These are phyloP conservation scores for Epizoanthus illoricatus DNA, from an alignment of 92 coral and sea anemone species.

Conservation along the genomic window DNA sequence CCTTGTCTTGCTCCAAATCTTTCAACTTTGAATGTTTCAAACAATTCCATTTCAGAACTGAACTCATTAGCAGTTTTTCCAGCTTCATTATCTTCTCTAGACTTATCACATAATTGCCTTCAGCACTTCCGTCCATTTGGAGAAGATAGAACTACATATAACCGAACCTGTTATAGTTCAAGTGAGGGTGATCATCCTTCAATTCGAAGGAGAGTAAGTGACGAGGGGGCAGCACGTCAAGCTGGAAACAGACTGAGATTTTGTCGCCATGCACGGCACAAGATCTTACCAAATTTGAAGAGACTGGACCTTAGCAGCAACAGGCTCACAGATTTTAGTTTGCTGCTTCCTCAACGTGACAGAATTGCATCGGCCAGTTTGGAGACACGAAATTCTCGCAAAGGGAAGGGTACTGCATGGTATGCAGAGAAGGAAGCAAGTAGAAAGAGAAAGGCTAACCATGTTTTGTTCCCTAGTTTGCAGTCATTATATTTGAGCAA, in stretches of 20 bases:
- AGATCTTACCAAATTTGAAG: slow-evolving; percentile 70
- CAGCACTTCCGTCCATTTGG: slow-evolving; percentile 59
- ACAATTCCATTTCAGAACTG: slow-evolving; percentile 70
- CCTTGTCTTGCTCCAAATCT: slow-evolving; percentile 92
- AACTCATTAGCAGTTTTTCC: slow-evolving; percentile 85
- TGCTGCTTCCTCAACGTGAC: slow-evolving; percentile 53
- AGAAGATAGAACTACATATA: slow-evolving; percentile 35
- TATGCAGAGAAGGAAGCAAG: slow-evolving; percentile 36
- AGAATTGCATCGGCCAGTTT: slow-evolving; percentile 22
- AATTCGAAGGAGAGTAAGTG: slow-evolving; percentile 54
- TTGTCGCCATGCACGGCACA: slow-evolving; percentile 89
- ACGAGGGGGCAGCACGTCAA: slow-evolving; percentile 52
- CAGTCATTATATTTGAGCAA: slow-evolving; percentile 82
- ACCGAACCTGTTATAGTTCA: slow-evolving; percentile 69
- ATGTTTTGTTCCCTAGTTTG: slow-evolving; percentile 78
- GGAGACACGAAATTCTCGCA: slow-evolving; percentile 22
- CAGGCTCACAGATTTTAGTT: slow-evolving; percentile 64
- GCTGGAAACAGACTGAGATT: slow-evolving; percentile 54
- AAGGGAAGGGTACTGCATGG: slow-evolving; percentile 44
- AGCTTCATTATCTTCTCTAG: slow-evolving; percentile 81
- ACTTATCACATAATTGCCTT: slow-evolving; percentile 78
- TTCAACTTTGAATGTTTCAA: slow-evolving; percentile 77
- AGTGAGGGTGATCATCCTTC: slow-evolving; percentile 68
- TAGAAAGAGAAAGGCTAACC: slow-evolving; percentile 38
- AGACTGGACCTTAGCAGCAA: slow-evolving; percentile 87